Evolutionary conservation across 2,113 vertebrate genomes (phyloP).

Genomic region (Albula goreensis): DNA sequence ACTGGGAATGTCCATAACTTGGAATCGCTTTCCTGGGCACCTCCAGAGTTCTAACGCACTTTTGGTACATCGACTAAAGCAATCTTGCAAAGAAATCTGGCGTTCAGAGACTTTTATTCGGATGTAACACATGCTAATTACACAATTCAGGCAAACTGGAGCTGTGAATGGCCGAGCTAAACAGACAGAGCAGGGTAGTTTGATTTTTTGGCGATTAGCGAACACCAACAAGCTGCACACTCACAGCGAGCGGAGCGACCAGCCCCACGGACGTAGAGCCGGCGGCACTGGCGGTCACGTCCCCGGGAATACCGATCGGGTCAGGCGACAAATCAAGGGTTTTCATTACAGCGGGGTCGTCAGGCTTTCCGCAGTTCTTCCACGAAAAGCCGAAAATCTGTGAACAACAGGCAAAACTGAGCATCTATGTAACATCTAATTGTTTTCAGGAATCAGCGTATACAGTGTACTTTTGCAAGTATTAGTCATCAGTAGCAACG

Average conservation of each 20-base stretch:
- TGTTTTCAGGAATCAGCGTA: not conserved
- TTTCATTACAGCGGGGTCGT: constrained; percentile 61
- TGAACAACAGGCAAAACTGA: not conserved
- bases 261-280: constrained; percentile 59
- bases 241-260: constrained; percentile 59
- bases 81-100: no score
- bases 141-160: no score
- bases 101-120: no score
- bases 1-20: no score
- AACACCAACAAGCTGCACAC: constrained; percentile 5
- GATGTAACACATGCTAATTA: no score
- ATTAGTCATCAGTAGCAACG: no score
- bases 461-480: no score
- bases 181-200: not conserved
- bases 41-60: no score
- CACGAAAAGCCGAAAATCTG: constrained; percentile 62
- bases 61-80: no score
- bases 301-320: constrained; percentile 67
- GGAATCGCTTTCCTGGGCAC: no score
- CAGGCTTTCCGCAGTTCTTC: constrained; percentile 66
- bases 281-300: constrained; percentile 57
- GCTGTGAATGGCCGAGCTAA: not conserved
- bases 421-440: not conserved
- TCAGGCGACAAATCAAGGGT: constrained; percentile 62
- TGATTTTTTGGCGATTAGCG: not conserved